Base-by-base conservation (phyloP, 2,888 invertebrate genomes). In the Pegoplata infirma region DNA sequence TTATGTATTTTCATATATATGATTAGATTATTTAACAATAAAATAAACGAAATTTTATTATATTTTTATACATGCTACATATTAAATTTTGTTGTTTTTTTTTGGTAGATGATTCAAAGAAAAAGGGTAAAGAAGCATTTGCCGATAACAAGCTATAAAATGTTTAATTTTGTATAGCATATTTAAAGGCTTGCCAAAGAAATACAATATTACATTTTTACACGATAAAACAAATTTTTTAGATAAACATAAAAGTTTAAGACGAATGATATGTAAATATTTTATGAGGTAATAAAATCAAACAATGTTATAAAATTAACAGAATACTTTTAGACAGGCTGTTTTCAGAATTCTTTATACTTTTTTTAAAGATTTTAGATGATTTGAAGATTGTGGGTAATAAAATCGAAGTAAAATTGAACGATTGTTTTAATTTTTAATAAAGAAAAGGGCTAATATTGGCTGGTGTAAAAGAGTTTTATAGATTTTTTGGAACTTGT, bases 41-140 rank as follows among this genome's bases (percentile, higher is more conserved):
- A 75, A 69, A 69, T 56, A 56, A 75, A 69, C 49, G 61, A 68
- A 68, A 63, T 56, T 68, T 68, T 75, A 75, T 75, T 68, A 14
- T 28, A 47, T 68, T 40, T 61, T 40, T 28, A 23, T n/a, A 59
- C 23, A 68, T 47, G n/a, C 8, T 36, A 17, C 2, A 23, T 36
- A 12, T 36, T 5, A 7, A 40, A 53, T 8, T 28, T 53, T 51
- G 6, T 17, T 28, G 8, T 3, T 16, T 4, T n/a, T n/a, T n/a
- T n/a, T n/a, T n/a, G n/a, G n/a, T n/a, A n/a, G n/a, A n/a, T n/a
- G n/a, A n/a, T n/a, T n/a, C n/a, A n/a, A n/a, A 53, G 10, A 16
- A 21, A 55, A 67, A 55, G 66, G 55, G 23, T 49, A 40, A 10
- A 56, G 12, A 44, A 28, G 8, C 32, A 47, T 66, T 64, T 53